Evolutionary conservation across 2,888 invertebrate genomes (phyloP).

Genomic region (Chloroclysta siterata): DNA sequence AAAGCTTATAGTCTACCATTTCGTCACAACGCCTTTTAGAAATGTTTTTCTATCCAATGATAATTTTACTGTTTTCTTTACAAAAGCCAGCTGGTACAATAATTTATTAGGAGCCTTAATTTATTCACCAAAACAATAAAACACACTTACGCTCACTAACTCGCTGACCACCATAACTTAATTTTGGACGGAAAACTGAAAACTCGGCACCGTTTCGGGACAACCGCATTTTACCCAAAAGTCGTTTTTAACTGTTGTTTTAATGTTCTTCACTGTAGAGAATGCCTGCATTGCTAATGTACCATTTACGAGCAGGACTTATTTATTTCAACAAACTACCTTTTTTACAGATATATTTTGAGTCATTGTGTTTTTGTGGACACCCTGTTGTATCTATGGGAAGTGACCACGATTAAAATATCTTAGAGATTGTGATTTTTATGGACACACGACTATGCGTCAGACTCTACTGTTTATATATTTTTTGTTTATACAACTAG

Average conservation of each 20-base stretch:
- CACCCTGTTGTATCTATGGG: too few relatives aligned
- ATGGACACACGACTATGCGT: too few relatives aligned
- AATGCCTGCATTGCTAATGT: slow-evolving; percentile 8
- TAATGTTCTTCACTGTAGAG: slow-evolving; percentile 1
- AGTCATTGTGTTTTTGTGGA: too few relatives aligned
- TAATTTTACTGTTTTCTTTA: neutral
- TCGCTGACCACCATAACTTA: slow-evolving; percentile 15
- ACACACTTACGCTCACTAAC: neutral
- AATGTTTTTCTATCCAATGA: too few relatives aligned
- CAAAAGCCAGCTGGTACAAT: neutral
- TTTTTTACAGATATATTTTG: too few relatives aligned
- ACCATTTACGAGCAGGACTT: neutral
- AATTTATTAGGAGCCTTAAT: neutral
- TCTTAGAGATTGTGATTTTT: too few relatives aligned
- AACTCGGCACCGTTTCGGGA: slow-evolving; percentile 12
- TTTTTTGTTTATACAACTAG: too few relatives aligned
- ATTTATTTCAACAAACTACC: too few relatives aligned
- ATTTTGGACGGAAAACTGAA: slow-evolving; percentile 20
- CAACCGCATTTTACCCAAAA: slow-evolving; percentile 14
- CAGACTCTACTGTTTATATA: too few relatives aligned
- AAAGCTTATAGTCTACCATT: too few relatives aligned
- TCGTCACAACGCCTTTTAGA: too few relatives aligned
- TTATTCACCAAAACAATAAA: neutral
- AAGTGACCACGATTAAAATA: too few relatives aligned
- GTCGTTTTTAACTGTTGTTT: slow-evolving; percentile 12